Base-by-base conservation (phyloP, 2,113 vertebrate species). In the Thymallus thymallus region DNA sequence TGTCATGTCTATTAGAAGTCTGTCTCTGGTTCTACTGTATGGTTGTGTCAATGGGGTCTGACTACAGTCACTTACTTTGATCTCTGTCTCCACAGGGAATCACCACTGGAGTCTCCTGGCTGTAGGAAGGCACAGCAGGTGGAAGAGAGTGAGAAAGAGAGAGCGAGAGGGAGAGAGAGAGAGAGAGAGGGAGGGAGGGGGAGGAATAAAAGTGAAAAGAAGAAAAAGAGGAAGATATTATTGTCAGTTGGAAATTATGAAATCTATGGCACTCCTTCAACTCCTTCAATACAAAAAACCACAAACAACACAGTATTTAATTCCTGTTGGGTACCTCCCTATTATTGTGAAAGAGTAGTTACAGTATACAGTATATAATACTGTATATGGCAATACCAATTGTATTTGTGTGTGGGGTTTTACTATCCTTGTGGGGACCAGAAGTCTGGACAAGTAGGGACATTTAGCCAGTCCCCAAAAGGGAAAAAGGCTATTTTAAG, bases 101-200 rank as follows among this genome's bases (percentile, higher is more conserved):
- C 81, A 82, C 86, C 77, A 79, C 81, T 74, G 86, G 85, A 77
- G 71, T 86, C 80, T 90, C 84, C 86, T 77, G 77, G 62, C 84
- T 89, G 83, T 66, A 86, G 76, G 63, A 24, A 45, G 77, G 29
- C 67, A 74, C 51, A 78, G 82, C 69, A 78, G 74, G 75, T 30
- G 66, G 77, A 48, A 69, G 66, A 63, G 23, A 51, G 62, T 24
- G 14, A 66, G 30, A 32, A 62, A 63, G 68, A 63, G n/a, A 51
- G 70, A 71, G 58, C 66, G 13, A 73, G 70, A 58, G 56, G 58
- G 29, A 12, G 23, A 29, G 51, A 69, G 26, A 32, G 24, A 41
- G 45, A 46, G 46, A 55, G 20, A 48, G 16, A 68, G 26, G 14
- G 30, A 14, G 30, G 26, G 22, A 13, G 6, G 14, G 30, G 22